Base-by-base conservation (phyloP, 1,140 invertebrate species). In the Zophobas morio region DNA sequence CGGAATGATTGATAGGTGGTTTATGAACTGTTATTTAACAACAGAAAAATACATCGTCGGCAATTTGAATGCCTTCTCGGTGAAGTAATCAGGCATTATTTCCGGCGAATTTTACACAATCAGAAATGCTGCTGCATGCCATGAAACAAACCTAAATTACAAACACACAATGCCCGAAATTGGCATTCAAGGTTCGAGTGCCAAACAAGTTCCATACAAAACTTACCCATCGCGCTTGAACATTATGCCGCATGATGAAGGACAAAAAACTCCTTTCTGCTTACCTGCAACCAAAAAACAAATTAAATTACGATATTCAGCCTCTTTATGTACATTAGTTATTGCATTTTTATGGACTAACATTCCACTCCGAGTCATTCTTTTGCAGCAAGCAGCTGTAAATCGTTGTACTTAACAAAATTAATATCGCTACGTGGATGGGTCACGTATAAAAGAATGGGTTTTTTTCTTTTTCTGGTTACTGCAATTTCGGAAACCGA, bases 291-390 rank as follows among this genome's bases (percentile, higher is more conserved):
- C 70, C 51, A 79, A 80, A 81, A 81, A 66, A 74, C 74, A 81
- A 81, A 81, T 81, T 81, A 81, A 81, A 81, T 80, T 80, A 81
- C 77, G 40, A 81, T 79, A 75, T 81, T 79, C 77, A 76, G 49
- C 37, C 72, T 63, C 57, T 79, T 78, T 77, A 75, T 80, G 73
- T 76, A 72, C 72, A 60, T 78, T 81, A 81, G 78, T 81, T 81
- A 80, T 78, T 81, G 72, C 79, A 80, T 81, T 81, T 81, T 80
- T 76, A 81, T 80, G 73, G 78, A 73, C 47, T 79, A 76, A 75
- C 76, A 79, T 80, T 81, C 78, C 76, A 63, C 6, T 46, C 49
- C 32, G 60, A 78, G 78, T 73, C 54, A 73, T 80, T 80, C 66
- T 78, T 72, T 70, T 34, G 37, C 42, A 53, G 42, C 57, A 49